A percentile compares a stretch with the other conserved stretches of the same genome.
phyloP scores from a whole-genome alignment of 2,888 invertebrate species.

The Synanthedon myopaeformis region DNA sequence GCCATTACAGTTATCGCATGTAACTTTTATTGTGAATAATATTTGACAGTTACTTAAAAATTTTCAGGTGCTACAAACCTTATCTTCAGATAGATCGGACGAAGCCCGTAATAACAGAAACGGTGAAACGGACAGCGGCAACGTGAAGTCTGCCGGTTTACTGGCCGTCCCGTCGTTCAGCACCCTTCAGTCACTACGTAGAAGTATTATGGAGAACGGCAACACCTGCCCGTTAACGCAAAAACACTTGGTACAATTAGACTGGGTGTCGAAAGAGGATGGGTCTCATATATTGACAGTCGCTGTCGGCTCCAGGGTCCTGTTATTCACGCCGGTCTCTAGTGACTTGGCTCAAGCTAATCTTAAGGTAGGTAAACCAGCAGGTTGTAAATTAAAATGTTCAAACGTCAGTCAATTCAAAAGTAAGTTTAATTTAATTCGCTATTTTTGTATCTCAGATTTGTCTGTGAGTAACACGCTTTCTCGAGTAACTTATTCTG shows the following conservation, averaged over 20 bases:
- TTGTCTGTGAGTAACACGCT: too few species aligned
- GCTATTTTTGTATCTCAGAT: too few species aligned
- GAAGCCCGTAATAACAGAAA: constrained; percentile 74
- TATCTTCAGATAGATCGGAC: constrained; percentile 85
- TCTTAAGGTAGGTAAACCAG: constrained; percentile 70
- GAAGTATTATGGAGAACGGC: constrained; percentile 91
- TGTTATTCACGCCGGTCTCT: constrained; percentile 93
- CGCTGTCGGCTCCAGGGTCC: constrained; percentile 92
- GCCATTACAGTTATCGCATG: background rate
- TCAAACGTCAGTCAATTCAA: too few species aligned
- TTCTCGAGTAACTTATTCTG: background rate
- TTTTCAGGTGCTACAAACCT: constrained; percentile 77
- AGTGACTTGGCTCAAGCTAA: constrained; percentile 96
- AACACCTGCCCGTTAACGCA: constrained; percentile 92
- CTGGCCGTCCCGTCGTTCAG: constrained; percentile 92
- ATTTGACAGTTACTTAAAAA: background rate
- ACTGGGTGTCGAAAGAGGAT: constrained; percentile 99
- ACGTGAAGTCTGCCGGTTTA: constrained; percentile 67
- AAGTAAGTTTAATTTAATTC: too few species aligned
- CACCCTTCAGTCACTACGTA: constrained; percentile 86
- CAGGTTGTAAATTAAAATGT: too few species aligned
- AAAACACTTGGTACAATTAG: constrained; percentile 93
- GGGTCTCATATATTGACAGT: constrained; percentile 98
- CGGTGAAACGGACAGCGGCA: constrained; percentile 64
- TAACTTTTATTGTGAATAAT: background rate